These are phyloP conservation scores for Myrmecophaga tridactyla DNA, from an alignment of 2,113 vertebrate species.

Conservation along the genomic window DNA sequence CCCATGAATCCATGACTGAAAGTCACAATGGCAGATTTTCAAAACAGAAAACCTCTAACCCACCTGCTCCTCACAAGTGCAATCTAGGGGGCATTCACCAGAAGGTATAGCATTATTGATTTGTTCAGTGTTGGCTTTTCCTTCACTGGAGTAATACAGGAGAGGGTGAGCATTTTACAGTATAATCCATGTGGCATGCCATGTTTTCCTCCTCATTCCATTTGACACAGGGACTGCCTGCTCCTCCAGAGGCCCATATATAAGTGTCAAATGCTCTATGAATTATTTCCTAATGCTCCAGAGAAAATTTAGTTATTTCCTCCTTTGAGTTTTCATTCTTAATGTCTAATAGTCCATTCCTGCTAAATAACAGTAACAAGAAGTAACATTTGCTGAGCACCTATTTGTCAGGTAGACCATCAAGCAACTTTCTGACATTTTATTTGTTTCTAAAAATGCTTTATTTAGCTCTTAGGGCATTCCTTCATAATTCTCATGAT, in stretches of 20 bases:
- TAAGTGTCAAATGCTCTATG: not conserved
- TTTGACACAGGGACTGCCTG: not conserved
- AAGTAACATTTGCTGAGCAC: not conserved
- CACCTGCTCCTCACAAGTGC: not conserved
- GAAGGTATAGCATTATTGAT: not conserved
- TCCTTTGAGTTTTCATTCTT: not conserved
- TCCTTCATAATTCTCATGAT: not conserved
- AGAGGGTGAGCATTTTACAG: not conserved
- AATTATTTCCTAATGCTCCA: not conserved
- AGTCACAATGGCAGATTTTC: constrained; percentile 9
- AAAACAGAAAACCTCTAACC: not conserved
- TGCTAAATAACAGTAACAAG: not conserved
- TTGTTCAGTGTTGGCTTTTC: not conserved
- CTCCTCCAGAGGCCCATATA: not conserved
- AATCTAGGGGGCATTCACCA: not conserved
- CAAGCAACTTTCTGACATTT: not conserved
- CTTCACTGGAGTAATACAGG: not conserved
- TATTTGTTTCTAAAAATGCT: not conserved
- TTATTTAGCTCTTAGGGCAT: not conserved
- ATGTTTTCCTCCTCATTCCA: not conserved
- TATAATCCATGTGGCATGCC: not conserved
- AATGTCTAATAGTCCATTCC: not conserved
- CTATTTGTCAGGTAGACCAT: not conserved
- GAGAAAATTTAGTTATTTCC: not conserved
- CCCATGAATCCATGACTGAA: constrained; percentile 32